Evolutionary conservation across 2,888 invertebrate species (phyloP).

Genomic region (Idaea biselata): DNA sequence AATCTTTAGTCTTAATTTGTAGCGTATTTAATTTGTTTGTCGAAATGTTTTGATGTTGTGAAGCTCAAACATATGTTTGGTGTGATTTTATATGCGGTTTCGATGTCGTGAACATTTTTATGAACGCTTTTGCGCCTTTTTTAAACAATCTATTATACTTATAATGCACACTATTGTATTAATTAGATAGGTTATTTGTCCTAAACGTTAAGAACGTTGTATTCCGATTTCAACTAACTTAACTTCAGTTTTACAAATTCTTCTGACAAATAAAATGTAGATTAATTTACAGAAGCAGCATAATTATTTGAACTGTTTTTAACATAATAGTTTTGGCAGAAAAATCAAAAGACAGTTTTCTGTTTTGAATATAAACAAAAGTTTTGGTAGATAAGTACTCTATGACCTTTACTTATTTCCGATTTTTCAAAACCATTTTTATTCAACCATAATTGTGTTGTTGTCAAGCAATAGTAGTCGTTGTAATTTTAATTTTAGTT

Average conservation of each 20-base stretch:
- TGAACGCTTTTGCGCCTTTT: constrained; percentile 76
- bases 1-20: constrained; percentile 20
- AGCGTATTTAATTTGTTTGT: constrained; percentile 9
- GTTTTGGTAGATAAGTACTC: neutral
- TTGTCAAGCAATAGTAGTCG: neutral
- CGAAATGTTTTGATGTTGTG: constrained; percentile 48
- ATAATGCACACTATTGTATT: constrained; percentile 37
- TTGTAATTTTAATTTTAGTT: neutral
- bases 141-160: constrained; percentile 43
- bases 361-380: no score
- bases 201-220: constrained; percentile 9
- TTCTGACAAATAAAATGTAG: neutral
- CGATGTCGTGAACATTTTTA: constrained; percentile 70
- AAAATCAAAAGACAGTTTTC: no score
- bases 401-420: neutral
- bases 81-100: constrained; percentile 65
- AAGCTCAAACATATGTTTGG: constrained; percentile 51
- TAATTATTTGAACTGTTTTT: no score
- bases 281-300: neutral
- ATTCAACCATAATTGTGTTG: neutral
- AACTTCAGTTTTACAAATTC: constrained; percentile 10
- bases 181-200: constrained; percentile 21
- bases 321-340: no score
- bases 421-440: neutral
- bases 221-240: constrained; percentile 21